Evolutionary conservation across 2,797 vertebrate genomes (phyloP).

Genomic region (Ctenosaura bakeri): DNA sequence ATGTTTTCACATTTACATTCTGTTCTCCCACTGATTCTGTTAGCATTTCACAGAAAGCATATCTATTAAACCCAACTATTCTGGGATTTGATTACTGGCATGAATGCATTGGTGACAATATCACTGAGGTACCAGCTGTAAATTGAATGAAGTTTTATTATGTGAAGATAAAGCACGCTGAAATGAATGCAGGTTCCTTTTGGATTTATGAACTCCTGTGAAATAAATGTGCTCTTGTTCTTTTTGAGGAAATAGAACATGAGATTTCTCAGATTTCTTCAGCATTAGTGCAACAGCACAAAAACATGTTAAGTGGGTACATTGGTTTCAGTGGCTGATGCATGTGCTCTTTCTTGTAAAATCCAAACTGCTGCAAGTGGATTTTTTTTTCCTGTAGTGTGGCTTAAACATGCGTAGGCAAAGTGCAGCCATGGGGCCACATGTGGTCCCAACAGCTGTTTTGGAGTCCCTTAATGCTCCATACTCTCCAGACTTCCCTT

Average conservation of each 20-base stretch:
- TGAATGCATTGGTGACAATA: constrained; percentile 61
- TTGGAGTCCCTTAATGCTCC: no score
- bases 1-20: constrained; percentile 15
- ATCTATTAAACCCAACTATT: constrained; percentile 60
- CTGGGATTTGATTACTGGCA: constrained; percentile 63
- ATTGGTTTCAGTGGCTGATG: neutral
- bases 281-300: constrained; percentile 13
- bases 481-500: no score
- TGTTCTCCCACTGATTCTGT: constrained; percentile 54
- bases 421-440: no score
- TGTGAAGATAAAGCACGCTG: constrained; percentile 40
- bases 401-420: no score
- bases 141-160: constrained; percentile 48
- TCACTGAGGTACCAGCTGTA: constrained; percentile 38
- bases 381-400: no score
- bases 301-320: neutral
- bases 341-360: neutral
- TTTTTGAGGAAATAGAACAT: constrained; percentile 18
- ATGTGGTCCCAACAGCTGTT: no score
- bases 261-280: constrained; percentile 24
- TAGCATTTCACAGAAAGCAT: constrained; percentile 65
- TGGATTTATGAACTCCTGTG: constrained; percentile 39
- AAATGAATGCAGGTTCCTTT: constrained; percentile 47
- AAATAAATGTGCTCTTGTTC: constrained; percentile 8
- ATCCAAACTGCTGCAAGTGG: neutral